Evolutionary conservation across 2,797 vertebrate species (phyloP), one percentile per base, ranked within the genome.

Genomic region (Pelobates cultripes): DNA sequence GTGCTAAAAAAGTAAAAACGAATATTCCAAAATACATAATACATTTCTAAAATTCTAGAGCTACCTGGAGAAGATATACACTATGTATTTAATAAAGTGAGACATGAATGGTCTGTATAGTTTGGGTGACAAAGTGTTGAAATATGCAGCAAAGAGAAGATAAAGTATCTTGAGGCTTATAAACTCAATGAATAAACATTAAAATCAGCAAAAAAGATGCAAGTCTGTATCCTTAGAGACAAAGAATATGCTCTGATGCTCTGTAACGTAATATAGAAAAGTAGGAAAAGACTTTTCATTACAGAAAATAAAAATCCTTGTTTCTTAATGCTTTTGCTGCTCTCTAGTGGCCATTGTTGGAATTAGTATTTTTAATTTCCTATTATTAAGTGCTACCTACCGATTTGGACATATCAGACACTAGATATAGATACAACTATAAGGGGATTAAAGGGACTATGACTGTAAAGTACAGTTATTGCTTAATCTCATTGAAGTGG

Each of bases 181-280:
- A 68, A 68, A 68, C 12, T 68, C 66, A 68, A 68, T 68, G 42
- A 68, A 68, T 68, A 68, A 8, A 43, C 8, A 10, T 68, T 68
- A 4, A 42, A 68, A 43, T 68, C 66, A 68, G 40, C 40, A 68
- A n/a, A n/a, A n/a, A n/a, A 68, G 66, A 43, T 68, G 66, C 43
- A 41, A 68, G 66, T 43, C 40, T 42, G 40, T 42, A 42, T 7
- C 66, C 66, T 43, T 68, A 68, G 41, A 2, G 43, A 68, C 66
- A 42, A 43, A 17, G 40, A 68, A n/a, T n/a, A 68, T 12, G 41
- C 66, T 43, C 66, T 68, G 10, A 41, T 28, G 66, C n/a, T 68
- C n/a, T 68, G 2, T 42, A 68, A 66, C 6, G 7, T 28, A 12
- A 66, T 28, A 9, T 66, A 28, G 4, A 66, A 13, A 42, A 10